Conservation (phyloP, 2,888 invertebrate species). For the Andrena hattorfiana region DNA sequence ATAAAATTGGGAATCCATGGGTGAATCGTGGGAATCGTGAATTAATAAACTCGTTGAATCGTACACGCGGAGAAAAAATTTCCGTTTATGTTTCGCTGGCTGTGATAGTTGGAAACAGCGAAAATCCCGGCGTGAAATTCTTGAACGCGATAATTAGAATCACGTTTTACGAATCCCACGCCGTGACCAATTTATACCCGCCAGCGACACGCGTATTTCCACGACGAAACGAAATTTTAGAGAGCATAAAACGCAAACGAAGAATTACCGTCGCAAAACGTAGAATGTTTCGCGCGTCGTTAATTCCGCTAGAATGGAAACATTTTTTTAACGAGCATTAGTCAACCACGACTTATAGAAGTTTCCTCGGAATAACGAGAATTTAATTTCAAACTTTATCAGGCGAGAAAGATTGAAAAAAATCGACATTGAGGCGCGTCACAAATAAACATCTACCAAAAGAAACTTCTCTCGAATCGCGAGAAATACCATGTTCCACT, state of each 20-base stretch:
- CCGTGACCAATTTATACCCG: constrained; percentile 33
- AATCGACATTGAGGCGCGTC: too few species aligned
- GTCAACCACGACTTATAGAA: neutral
- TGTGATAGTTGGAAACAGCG: neutral
- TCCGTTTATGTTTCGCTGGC: neutral
- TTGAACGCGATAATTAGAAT: constrained; percentile 19
- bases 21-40: too few species aligned
- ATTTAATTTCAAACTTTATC: constrained; percentile 2
- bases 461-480: too few species aligned
- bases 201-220: neutral
- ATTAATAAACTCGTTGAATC: constrained; percentile 3
- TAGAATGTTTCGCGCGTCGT: constrained; percentile 13
- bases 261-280: constrained; percentile 17
- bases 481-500: too few species aligned
- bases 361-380: neutral
- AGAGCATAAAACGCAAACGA: constrained; percentile 12
- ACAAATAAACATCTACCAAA: too few species aligned
- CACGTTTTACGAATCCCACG: constrained; percentile 16
- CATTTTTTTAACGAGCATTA: constrained; percentile 17
- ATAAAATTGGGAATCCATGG: neutral
- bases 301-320: constrained; percentile 1
- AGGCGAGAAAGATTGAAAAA: too few species aligned
- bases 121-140: neutral
- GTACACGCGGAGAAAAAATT: neutral
- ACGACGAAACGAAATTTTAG: neutral